These are phyloP conservation scores for Ameiurus melas DNA, from an alignment of 2,113 vertebrate species.

Conservation along the genomic window DNA sequence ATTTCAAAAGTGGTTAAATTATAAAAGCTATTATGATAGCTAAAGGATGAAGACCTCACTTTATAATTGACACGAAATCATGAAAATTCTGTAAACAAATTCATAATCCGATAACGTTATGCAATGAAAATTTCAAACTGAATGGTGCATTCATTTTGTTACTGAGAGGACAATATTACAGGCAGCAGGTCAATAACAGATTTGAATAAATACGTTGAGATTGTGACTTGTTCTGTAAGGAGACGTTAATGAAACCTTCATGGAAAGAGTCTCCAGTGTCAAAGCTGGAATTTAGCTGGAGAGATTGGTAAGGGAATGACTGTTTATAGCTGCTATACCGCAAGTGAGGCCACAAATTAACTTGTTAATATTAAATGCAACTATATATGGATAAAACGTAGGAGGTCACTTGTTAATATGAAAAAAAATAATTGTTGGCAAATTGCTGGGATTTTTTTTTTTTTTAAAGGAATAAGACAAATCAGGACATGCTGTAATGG, in stretches of 20 bases:
- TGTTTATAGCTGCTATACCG: not conserved
- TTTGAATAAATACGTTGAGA: not conserved
- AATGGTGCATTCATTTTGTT: not conserved
- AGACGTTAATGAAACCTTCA: not conserved
- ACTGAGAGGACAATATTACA: not conserved
- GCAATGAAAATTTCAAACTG: not conserved
- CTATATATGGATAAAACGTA: not conserved
- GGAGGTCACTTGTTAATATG: not conserved
- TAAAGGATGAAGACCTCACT: not conserved
- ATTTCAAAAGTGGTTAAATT: not conserved
- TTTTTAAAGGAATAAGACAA: too few species aligned
- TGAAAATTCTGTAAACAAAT: not conserved
- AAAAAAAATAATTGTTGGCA: not conserved
- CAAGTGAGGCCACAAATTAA: not conserved
- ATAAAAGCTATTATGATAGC: not conserved
- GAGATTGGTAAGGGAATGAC: not conserved
- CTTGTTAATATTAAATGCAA: not conserved
- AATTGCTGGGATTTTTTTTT: too few species aligned
- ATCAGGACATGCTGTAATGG: too few species aligned
- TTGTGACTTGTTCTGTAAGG: not conserved
- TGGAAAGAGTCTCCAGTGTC: not conserved
- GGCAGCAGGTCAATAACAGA: not conserved
- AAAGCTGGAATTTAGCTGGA: not conserved
- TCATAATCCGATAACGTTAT: not conserved
- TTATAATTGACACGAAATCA: not conserved